A percentile compares a stretch with the other conserved stretches of the same genome.
These are phyloP conservation scores for Macrophya annulata DNA, from an alignment of 2,888 invertebrate species.

Conservation along the genomic window DNA sequence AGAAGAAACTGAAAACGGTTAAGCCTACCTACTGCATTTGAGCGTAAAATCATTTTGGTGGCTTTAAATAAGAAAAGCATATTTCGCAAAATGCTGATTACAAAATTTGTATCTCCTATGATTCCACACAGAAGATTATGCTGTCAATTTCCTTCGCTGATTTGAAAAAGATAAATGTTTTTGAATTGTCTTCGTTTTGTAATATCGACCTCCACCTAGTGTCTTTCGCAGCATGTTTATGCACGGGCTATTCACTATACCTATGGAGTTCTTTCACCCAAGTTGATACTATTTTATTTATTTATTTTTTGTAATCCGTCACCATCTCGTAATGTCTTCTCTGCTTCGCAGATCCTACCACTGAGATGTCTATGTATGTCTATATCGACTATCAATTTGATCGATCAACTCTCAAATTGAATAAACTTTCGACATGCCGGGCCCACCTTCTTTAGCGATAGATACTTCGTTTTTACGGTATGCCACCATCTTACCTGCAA, in stretches of 20 bases:
- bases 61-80: no score
- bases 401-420: slow-evolving; percentile 28
- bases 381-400: slow-evolving; percentile 25
- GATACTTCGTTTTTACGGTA: slow-evolving; percentile 18
- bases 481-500: neutral
- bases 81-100: no score
- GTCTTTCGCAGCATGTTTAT: neutral
- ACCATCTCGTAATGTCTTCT: neutral
- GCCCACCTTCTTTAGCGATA: neutral
- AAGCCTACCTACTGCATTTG: no score
- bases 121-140: no score
- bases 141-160: no score
- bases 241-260: neutral
- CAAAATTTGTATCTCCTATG: no score
- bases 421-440: slow-evolving; percentile 7
- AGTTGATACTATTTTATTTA: no score
- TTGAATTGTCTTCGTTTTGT: neutral
- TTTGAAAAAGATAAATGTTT: no score
- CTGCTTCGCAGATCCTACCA: neutral
- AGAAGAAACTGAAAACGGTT: no score
- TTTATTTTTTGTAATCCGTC: neutral
- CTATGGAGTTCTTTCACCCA: neutral
- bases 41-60: no score
- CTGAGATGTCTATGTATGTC: neutral
- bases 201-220: neutral